Evolutionary conservation across 2,888 invertebrate species (phyloP).

Genomic region (Erebia epiphron): DNA sequence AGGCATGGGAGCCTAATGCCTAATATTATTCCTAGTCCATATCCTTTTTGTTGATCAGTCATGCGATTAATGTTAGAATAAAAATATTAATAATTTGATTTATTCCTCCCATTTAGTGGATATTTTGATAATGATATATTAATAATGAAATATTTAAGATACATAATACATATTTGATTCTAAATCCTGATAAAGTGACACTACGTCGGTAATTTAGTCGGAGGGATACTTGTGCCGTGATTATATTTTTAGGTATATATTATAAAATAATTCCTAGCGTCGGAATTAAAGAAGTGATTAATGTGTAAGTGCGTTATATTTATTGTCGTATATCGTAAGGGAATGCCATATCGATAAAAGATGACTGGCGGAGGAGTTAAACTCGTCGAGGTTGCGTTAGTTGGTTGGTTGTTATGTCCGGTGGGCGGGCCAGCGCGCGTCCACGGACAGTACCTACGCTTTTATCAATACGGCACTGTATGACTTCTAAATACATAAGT

Average conservation of each 20-base stretch:
- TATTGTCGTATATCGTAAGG: constrained; percentile 82
- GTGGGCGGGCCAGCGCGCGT: constrained; percentile 43
- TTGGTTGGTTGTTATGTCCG: constrained; percentile 68
- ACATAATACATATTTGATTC: constrained; percentile 84
- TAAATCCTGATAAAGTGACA: constrained; percentile 84
- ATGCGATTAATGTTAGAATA: constrained; percentile 82
- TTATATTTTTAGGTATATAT: constrained; percentile 84
- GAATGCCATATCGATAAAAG: constrained; percentile 84
- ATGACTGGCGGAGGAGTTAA: constrained; percentile 81
- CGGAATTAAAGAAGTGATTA: constrained; percentile 83
- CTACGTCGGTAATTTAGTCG: constrained; percentile 83
- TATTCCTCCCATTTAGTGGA: constrained; percentile 84
- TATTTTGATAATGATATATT: constrained; percentile 84
- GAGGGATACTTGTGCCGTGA: constrained; percentile 84
- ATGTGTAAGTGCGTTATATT: constrained; percentile 84
- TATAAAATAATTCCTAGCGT: constrained; percentile 83
- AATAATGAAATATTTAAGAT: constrained; percentile 84
- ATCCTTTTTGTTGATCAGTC: constrained; percentile 84
- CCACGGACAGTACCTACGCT: constrained; percentile 73
- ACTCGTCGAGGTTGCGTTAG: constrained; percentile 69
- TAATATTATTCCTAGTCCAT: constrained; percentile 83
- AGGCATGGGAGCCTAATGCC: constrained; percentile 78
- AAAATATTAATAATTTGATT: constrained; percentile 82
- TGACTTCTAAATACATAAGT: constrained; percentile 78
- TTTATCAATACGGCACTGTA: constrained; percentile 81